Evolutionary conservation across 2,113 vertebrate species (phyloP).

Genomic region (Microcebus griseorufus): DNA sequence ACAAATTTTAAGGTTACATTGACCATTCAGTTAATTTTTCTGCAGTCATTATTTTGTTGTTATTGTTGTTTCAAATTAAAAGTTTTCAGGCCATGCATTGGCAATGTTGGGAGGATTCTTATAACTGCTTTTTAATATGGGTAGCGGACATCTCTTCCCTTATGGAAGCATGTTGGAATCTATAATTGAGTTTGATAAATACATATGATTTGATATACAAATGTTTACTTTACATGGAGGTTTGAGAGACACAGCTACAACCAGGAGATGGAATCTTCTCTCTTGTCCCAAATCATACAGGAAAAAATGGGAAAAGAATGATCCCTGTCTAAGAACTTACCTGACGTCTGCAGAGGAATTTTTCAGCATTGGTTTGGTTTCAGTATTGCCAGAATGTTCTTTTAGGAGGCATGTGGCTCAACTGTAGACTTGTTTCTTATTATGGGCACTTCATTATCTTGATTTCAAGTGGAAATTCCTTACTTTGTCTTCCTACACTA

Average conservation of each 20-base stretch:
- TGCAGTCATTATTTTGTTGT: background rate
- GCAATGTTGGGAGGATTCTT: background rate
- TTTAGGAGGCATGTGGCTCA: background rate
- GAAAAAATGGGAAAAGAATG: background rate
- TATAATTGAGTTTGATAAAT: background rate
- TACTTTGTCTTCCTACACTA: background rate
- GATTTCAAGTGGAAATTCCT: background rate
- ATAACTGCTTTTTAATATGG: background rate
- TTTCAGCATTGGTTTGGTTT: background rate
- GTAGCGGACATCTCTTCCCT: background rate
- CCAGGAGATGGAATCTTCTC: background rate
- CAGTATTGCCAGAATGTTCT: background rate
- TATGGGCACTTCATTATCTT: background rate
- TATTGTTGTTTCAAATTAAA: background rate
- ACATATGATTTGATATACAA: background rate
- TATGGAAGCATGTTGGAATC: background rate
- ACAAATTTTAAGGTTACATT: background rate
- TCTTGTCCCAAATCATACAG: background rate
- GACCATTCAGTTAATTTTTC: background rate
- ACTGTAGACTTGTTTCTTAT: background rate
- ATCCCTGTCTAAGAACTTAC: background rate
- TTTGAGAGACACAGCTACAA: background rate
- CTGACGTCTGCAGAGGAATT: background rate
- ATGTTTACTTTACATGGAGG: background rate
- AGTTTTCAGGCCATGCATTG: background rate